A percentile compares a stretch with the other conserved stretches of the same genome.
These are phyloP conservation scores for Colletes collaris DNA, from an alignment of 2,888 invertebrate genomes.

Conservation along the genomic window DNA sequence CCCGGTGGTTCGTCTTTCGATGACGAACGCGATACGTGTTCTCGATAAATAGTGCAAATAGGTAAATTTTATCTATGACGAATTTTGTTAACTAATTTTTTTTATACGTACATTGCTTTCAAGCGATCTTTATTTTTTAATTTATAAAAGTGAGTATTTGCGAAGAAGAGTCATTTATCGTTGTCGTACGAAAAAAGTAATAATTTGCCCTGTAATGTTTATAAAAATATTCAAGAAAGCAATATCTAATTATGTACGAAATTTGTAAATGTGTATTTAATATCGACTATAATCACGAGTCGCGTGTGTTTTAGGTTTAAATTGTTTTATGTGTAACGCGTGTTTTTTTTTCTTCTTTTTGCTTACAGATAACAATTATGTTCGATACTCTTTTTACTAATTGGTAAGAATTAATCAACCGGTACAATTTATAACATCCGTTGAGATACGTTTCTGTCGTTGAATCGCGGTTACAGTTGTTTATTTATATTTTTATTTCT, in stretches of 20 bases:
- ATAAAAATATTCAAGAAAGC: constrained; percentile 1
- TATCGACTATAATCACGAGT: constrained; percentile 2
- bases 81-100: constrained; percentile 14
- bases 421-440: background rate
- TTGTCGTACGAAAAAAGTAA: too few relatives aligned
- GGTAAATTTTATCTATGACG: background rate
- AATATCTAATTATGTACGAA: constrained; percentile 16
- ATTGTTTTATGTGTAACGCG: constrained; percentile 3
- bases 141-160: background rate
- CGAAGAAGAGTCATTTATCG: too few relatives aligned
- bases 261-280: constrained; percentile 26
- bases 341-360: background rate
- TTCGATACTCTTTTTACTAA: constrained; percentile 2
- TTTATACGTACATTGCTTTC: background rate
- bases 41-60: background rate
- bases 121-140: background rate
- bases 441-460: background rate
- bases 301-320: constrained; percentile 4
- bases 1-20: background rate
- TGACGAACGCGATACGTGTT: background rate
- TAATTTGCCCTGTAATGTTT: background rate
- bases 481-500: too few relatives aligned
- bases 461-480: too few relatives aligned
- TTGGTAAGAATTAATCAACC: background rate
- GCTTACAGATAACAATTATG: background rate